phyloP scores from a whole-genome alignment of 2,888 invertebrate genomes.

The Merodon equestris region DNA sequence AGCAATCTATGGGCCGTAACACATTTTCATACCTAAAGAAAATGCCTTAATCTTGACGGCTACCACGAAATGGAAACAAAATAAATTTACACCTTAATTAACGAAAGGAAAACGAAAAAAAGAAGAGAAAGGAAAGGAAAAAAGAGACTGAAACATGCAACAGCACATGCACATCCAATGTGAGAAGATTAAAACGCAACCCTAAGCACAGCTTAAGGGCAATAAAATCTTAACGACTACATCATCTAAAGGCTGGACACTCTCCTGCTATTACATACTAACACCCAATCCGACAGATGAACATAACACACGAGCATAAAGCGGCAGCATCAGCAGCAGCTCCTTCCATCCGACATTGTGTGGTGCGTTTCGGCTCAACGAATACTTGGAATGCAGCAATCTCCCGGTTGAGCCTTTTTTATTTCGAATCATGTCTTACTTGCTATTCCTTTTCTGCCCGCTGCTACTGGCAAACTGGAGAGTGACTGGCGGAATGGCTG shows the following conservation, averaged over 20 bases:
- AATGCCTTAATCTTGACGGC: too few species aligned
- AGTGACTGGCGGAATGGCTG: constrained; percentile 2
- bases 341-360: constrained; percentile 19
- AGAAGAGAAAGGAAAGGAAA: background rate
- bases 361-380: constrained; percentile 32
- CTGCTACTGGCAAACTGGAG: constrained; percentile 22
- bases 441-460: background rate
- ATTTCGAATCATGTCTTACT: constrained; percentile 30
- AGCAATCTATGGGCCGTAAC: too few species aligned
- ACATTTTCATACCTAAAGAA: too few species aligned
- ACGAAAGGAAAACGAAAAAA: constrained; percentile 30
- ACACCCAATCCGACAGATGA: constrained; percentile 20
- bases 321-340: constrained; percentile 26
- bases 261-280: background rate
- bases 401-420: constrained; percentile 29
- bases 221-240: constrained; percentile 62
- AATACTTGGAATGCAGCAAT: constrained; percentile 58
- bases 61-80: background rate
- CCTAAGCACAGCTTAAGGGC: constrained; percentile 51
- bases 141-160: background rate
- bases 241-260: constrained; percentile 41
- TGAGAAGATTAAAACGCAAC: constrained; percentile 58
- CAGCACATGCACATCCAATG: constrained; percentile 10
- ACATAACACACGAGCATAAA: constrained; percentile 6
- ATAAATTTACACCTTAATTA: constrained; percentile 29